A percentile compares a stretch with the other conserved stretches of the same genome.
These are phyloP conservation scores for Pachydiplax longipennis DNA, from an alignment of 2,888 invertebrate species.

Conservation along the genomic window DNA sequence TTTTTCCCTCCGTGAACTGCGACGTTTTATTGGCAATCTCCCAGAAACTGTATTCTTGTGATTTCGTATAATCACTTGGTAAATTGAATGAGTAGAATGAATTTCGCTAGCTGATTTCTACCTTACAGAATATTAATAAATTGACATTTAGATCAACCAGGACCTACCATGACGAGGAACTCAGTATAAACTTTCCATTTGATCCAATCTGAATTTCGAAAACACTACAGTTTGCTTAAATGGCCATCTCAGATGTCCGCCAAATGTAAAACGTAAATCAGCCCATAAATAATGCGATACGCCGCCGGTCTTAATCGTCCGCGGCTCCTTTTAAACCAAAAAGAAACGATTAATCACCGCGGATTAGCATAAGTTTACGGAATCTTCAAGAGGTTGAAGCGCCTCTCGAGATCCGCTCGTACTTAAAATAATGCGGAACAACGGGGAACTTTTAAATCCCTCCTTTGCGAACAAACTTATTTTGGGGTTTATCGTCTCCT, in stretches of 20 bases:
- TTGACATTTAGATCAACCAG: too few relatives aligned
- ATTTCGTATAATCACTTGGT: too few relatives aligned
- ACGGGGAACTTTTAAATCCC: neutral
- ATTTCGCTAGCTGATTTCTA: too few relatives aligned
- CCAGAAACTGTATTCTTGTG: too few relatives aligned
- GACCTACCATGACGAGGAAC: too few relatives aligned
- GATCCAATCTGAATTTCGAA: too few relatives aligned
- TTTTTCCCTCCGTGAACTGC: too few relatives aligned
- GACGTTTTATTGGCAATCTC: too few relatives aligned
- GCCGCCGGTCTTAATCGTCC: neutral
- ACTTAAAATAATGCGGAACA: neutral
- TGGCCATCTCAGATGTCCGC: neutral
- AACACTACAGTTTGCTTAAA: too few relatives aligned
- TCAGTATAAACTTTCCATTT: neutral
- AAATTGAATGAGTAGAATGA: too few relatives aligned
- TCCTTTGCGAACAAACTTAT: neutral
- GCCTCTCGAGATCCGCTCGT: neutral
- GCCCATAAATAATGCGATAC: neutral
- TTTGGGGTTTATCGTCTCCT: neutral
- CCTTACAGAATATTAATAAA: too few relatives aligned
- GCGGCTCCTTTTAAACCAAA: neutral
- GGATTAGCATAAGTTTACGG: neutral
- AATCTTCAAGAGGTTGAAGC: neutral
- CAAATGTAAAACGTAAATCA: neutral
- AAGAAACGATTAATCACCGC: neutral